These are phyloP conservation scores for Harlomillsia oculata DNA, from an alignment of 1,140 invertebrate species.

Conservation along the genomic window DNA sequence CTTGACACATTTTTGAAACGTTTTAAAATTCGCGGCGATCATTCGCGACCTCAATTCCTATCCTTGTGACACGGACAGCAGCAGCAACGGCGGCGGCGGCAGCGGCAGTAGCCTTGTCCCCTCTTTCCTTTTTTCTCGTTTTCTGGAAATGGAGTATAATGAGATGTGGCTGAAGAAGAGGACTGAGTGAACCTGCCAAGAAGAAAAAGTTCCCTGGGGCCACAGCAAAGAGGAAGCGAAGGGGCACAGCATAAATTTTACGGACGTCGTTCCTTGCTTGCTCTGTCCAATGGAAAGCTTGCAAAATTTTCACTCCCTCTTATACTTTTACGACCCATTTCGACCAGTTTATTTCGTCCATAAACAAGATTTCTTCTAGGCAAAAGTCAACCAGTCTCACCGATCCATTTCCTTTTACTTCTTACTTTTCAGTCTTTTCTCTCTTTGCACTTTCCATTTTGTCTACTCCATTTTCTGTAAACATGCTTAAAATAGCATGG, in stretches of 20 bases:
- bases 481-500: too few species aligned
- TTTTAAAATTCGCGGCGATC: too few species aligned
- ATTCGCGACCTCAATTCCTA: too few species aligned
- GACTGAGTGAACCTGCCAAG: background rate
- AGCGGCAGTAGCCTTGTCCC: too few species aligned
- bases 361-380: constrained; percentile 17
- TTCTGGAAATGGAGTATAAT: too few species aligned
- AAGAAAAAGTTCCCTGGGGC: constrained; percentile 8
- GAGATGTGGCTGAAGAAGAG: background rate
- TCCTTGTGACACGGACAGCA: too few species aligned
- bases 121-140: too few species aligned
- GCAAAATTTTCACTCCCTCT: constrained; percentile 6
- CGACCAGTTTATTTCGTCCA: constrained; percentile 15
- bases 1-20: too few species aligned
- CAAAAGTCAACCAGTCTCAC: constrained; percentile 11
- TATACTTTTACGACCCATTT: constrained; percentile 16
- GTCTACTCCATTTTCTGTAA: too few species aligned
- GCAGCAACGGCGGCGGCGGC: too few species aligned
- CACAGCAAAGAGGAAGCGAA: constrained; percentile 5
- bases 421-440: background rate
- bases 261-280: background rate
- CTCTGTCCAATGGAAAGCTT: background rate
- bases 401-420: background rate
- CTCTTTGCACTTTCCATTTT: constrained; percentile 1
- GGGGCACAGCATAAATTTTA: constrained; percentile 6